Percentiles rank a stretch among this genome's conserved stretches.
Conservation (phyloP, 2,888 invertebrate species). For the Microdon myrmicae region DNA sequence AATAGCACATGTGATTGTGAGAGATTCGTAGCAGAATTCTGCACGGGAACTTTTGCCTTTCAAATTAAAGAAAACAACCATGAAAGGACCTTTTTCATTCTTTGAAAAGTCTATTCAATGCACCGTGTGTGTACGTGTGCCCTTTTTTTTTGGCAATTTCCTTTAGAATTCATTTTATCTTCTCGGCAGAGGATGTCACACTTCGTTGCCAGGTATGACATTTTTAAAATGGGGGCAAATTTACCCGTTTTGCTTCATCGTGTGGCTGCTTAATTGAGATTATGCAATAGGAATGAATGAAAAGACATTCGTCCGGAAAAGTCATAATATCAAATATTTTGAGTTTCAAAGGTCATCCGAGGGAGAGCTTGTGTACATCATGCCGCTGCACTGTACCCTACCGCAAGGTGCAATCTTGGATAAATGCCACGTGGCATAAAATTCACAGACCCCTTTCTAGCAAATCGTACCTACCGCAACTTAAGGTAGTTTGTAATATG, state of each 20-base stretch:
- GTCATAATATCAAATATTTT: too few species aligned
- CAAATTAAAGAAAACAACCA: conserved; percentile 6
- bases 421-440: too few species aligned
- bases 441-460: too few species aligned
- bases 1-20: conserved; percentile 31
- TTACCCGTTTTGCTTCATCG: neutral
- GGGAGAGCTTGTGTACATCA: too few species aligned
- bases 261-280: conserved; percentile 39
- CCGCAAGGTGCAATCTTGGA: too few species aligned
- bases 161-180: conserved; percentile 34
- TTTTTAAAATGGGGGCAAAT: conserved; percentile 22
- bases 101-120: conserved; percentile 13
- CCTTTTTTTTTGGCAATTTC: conserved; percentile 28
- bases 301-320: too few species aligned
- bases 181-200: conserved; percentile 36
- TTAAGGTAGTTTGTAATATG: too few species aligned
- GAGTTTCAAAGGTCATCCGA: too few species aligned
- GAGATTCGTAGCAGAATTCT: conserved; percentile 43
- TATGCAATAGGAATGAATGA: conserved; percentile 33
- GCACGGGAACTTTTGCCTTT: conserved; percentile 21
- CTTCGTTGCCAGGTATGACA: conserved; percentile 12
- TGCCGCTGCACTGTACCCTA: too few species aligned
- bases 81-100: conserved; percentile 16
- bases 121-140: conserved; percentile 18
- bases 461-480: too few species aligned